Conservation (phyloP, 2,113 vertebrate species). For the Ammodytes dubius region DNA sequence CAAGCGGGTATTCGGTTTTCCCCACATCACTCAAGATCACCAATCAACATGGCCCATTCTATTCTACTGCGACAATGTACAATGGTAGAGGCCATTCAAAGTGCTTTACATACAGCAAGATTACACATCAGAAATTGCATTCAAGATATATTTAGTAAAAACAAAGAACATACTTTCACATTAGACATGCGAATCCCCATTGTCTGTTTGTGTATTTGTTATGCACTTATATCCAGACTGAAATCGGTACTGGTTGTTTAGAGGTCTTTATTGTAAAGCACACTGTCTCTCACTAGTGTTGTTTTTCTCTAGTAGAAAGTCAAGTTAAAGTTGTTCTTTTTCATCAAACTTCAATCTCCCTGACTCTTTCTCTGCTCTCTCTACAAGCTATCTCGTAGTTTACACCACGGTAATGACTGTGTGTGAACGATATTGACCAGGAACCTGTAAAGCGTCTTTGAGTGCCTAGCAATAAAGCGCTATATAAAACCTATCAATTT, state of each 20-base stretch:
- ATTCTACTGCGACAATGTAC: too few relatives aligned
- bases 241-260: constrained; percentile 12
- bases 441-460: too few relatives aligned
- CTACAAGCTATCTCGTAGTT: too few relatives aligned
- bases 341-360: constrained; percentile 20
- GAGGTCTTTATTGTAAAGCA: constrained; percentile 17
- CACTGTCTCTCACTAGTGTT: not conserved
- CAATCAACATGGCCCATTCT: not conserved
- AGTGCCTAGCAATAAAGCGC: too few relatives aligned
- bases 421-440: too few relatives aligned
- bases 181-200: not conserved
- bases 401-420: too few relatives aligned
- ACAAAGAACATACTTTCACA: too few relatives aligned
- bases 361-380: constrained; percentile 31
- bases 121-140: too few relatives aligned
- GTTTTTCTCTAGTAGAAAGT: constrained; percentile 16
- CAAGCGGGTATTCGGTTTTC: constrained; percentile 36
- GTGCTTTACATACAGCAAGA: too few relatives aligned
- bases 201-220: not conserved
- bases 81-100: too few relatives aligned
- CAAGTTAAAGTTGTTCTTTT: constrained; percentile 4
- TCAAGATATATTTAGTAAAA: too few relatives aligned
- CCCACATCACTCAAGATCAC: constrained; percentile 34
- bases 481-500: too few relatives aligned
- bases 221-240: not conserved